Evolutionary conservation across 2,888 invertebrate species (phyloP).

Genomic region (Apamea anceps): DNA sequence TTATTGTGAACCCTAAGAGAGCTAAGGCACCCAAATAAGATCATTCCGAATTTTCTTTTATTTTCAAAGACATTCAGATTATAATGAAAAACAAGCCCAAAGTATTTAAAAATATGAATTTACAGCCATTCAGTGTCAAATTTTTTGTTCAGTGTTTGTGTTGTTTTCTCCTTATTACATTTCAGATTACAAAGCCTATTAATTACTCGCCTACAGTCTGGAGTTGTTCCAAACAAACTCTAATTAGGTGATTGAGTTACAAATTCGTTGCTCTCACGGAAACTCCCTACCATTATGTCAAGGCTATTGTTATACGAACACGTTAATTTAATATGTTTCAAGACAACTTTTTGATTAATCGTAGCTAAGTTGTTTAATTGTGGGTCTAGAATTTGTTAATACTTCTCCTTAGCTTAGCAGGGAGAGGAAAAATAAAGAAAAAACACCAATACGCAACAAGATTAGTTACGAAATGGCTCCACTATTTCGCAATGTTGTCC

Average conservation of each 20-base stretch:
- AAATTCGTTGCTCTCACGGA: conserved; percentile 77
- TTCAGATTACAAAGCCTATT: conserved; percentile 70
- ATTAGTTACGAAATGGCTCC: conserved; percentile 30
- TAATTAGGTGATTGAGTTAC: conserved; percentile 86
- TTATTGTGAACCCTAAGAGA: not conserved
- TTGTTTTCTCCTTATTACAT: conserved; percentile 58
- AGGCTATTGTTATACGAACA: conserved; percentile 72
- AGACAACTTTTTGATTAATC: conserved; percentile 56
- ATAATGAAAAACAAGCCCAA: not conserved
- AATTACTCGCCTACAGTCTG: conserved; percentile 75
- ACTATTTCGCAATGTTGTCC: conserved; percentile 65
- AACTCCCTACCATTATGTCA: conserved; percentile 72
- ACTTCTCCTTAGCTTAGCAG: not conserved
- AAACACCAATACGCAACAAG: not conserved
- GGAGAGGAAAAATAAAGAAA: not conserved
- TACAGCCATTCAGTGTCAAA: conserved; percentile 2
- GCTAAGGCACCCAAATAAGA: not conserved
- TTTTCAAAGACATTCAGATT: not conserved
- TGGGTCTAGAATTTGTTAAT: conserved; percentile 6
- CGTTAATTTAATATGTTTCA: conserved; percentile 69
- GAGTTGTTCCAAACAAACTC: conserved; percentile 81
- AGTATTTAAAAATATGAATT: conserved; percentile 4
- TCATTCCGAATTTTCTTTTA: not conserved
- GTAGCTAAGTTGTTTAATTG: conserved; percentile 38
- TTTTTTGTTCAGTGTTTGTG: conserved; percentile 29